Percentiles rank a stretch among this genome's conserved stretches.
Conservation (phyloP, 2,113 vertebrate species). For the Cacatua alba region DNA sequence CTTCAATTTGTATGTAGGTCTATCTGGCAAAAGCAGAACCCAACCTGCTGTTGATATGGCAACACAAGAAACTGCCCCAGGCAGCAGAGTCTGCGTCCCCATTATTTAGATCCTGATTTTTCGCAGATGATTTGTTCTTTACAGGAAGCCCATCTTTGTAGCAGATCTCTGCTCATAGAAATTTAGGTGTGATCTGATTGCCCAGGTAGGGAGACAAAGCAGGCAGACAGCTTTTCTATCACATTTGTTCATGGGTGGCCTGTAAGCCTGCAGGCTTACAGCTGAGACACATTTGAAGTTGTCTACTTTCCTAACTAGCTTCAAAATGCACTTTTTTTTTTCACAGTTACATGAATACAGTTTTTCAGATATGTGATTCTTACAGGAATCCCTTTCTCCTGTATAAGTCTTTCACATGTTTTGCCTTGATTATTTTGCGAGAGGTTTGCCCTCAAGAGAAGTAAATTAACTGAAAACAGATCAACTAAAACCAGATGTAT, state of each 20-base stretch:
- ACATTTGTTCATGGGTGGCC: not conserved
- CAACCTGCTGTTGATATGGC: not conserved
- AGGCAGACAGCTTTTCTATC: not conserved
- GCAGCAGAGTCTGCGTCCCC: not conserved
- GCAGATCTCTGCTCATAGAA: not conserved
- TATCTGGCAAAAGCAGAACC: not conserved
- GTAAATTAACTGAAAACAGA: not conserved
- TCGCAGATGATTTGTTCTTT: not conserved
- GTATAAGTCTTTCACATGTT: fast-evolving
- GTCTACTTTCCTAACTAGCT: not conserved
- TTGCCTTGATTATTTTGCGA: not conserved
- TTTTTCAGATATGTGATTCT: fast-evolving
- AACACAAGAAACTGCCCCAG: not conserved
- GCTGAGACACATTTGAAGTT: not conserved
- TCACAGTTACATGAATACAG: fast-evolving
- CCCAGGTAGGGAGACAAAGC: not conserved
- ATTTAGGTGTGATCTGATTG: not conserved
- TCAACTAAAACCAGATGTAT: not conserved
- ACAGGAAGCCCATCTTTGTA: not conserved
- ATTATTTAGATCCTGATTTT: not conserved
- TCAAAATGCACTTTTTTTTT: not conserved
- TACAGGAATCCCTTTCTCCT: not conserved
- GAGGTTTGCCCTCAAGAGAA: not conserved
- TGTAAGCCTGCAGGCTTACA: not conserved
- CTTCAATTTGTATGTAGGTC: not conserved